These are phyloP conservation scores for Romanogobio albipinnatus DNA, from an alignment of 2,113 vertebrate genomes.

Conservation along the genomic window DNA sequence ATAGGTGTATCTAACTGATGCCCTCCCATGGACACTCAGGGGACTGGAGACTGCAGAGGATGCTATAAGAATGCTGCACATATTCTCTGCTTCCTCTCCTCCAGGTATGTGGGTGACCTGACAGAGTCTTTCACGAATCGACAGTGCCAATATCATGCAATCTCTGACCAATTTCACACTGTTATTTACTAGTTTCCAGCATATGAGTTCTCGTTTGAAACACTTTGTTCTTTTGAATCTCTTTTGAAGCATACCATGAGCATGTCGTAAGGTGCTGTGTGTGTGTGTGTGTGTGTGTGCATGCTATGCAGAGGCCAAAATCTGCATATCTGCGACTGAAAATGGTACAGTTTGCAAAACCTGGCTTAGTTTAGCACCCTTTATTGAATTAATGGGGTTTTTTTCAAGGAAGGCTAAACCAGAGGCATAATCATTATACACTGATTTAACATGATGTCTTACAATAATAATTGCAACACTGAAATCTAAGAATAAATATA, in stretches of 20 bases:
- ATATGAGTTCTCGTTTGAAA: constrained; percentile 52
- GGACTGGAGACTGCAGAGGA: constrained; percentile 22
- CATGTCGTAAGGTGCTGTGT: constrained; percentile 1
- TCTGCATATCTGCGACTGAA: neutral
- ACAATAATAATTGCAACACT: constrained; percentile 94
- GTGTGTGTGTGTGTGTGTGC: constrained; percentile 18
- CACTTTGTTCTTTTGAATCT: constrained; percentile 47
- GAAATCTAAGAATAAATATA: constrained; percentile 99
- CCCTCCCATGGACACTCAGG: constrained; percentile 48
- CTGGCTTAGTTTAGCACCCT: constrained; percentile 72
- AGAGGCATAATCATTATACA: constrained; percentile 98
- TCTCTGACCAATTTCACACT: constrained; percentile 65
- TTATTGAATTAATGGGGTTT: constrained; percentile 87
- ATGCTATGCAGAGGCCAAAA: constrained; percentile 28
- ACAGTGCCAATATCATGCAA: constrained; percentile 64
- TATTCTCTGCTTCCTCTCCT: constrained; percentile 53
- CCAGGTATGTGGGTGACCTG: constrained; percentile 48
- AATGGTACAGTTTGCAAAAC: constrained; percentile 37
- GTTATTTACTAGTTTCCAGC: constrained; percentile 51
- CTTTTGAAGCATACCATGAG: constrained; percentile 52
- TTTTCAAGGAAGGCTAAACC: constrained; percentile 97
- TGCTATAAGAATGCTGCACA: constrained; percentile 47
- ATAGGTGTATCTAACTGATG: constrained; percentile 50
- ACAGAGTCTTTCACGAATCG: constrained; percentile 64
- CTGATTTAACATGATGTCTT: constrained; percentile 98